A percentile compares a stretch with the other conserved stretches of the same genome.
These are phyloP conservation scores for Dicycla oo DNA, from an alignment of 2,888 invertebrate genomes.

Conservation along the genomic window DNA sequence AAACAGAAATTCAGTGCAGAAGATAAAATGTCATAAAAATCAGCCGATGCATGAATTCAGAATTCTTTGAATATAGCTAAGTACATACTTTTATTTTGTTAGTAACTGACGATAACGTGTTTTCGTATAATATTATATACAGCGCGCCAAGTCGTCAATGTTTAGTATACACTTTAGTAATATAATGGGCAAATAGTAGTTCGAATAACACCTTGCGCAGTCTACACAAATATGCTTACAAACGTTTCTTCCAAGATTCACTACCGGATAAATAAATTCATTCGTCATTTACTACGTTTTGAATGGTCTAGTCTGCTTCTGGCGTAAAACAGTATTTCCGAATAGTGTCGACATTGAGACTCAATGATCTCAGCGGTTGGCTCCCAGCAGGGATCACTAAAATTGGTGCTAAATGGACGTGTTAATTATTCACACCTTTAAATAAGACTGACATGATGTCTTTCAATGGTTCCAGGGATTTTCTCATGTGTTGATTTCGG, in stretches of 20 bases:
- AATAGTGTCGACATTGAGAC: constrained; percentile 73
- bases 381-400: constrained; percentile 70
- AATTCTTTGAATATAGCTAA: not conserved
- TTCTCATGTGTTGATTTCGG: constrained; percentile 17
- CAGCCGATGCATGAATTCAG: not conserved
- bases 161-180: constrained; percentile 39
- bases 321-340: constrained; percentile 62
- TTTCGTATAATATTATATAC: constrained; percentile 44
- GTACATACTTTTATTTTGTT: constrained; percentile 16
- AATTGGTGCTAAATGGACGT: constrained; percentile 74
- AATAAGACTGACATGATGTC: constrained; percentile 48
- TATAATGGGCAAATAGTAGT: constrained; percentile 37
- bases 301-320: constrained; percentile 24
- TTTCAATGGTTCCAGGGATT: constrained; percentile 23
- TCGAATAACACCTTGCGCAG: constrained; percentile 25
- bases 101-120: constrained; percentile 37
- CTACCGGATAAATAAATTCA: constrained; percentile 25
- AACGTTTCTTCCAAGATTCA: constrained; percentile 32
- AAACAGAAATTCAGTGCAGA: constrained; percentile 5
- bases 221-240: constrained; percentile 29
- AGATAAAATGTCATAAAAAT: constrained; percentile 16
- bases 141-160: constrained; percentile 35
- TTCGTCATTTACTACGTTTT: constrained; percentile 26
- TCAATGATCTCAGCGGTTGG: constrained; percentile 70
- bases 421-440: constrained; percentile 69